Percentiles rank a stretch among this genome's conserved stretches.
phyloP scores from a whole-genome alignment of 2,797 vertebrate genomes.

The Alectoris magna region DNA sequence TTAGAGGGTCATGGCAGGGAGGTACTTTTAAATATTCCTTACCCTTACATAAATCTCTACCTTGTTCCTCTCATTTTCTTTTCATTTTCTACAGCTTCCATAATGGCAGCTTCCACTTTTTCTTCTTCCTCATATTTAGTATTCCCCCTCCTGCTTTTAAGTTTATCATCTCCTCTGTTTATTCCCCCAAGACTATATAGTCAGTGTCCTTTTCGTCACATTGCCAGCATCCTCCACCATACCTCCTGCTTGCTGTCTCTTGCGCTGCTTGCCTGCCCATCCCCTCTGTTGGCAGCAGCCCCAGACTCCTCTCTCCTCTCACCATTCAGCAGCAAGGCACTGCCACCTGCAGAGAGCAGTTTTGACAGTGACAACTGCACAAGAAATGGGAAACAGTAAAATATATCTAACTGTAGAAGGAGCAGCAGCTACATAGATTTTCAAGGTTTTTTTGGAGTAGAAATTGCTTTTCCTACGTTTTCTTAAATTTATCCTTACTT shows the following conservation, averaged over 20 bases:
- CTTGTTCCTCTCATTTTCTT: not conserved
- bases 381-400: not conserved
- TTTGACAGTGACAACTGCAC: not conserved
- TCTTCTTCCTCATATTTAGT: not conserved
- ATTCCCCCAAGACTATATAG: not conserved
- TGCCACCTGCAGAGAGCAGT: slow-evolving; percentile 40
- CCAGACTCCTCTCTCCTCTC: not conserved
- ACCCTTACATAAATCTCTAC: not conserved
- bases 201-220: not conserved
- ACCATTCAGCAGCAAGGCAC: slow-evolving; percentile 25
- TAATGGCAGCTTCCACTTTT: not conserved
- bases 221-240: not conserved
- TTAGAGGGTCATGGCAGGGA: not conserved
- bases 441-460: not conserved
- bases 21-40: not conserved
- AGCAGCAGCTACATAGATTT: not conserved
- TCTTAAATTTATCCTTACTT: not conserved
- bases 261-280: not conserved
- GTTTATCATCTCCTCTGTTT: not conserved
- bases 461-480: not conserved
- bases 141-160: not conserved
- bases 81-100: not conserved
- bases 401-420: not conserved
- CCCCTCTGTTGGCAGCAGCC: not conserved
- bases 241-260: not conserved